Evolutionary conservation across 1,140 invertebrate genomes (phyloP).

Genomic region (Cydia strobilella): DNA sequence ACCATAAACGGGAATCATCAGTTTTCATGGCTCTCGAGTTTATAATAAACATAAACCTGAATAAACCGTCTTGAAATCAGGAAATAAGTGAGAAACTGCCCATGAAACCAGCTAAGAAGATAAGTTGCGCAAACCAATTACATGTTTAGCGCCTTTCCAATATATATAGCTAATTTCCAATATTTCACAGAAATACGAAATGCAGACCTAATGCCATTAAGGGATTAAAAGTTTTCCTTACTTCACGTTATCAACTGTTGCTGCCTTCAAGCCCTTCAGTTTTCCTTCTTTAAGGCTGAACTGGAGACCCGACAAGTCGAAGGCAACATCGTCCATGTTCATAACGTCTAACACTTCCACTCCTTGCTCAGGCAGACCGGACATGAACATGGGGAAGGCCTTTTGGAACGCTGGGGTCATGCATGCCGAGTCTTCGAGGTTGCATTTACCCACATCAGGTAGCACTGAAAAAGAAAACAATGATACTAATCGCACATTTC

Average conservation of each 20-base stretch:
- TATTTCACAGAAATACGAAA: too few relatives aligned
- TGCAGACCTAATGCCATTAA: too few relatives aligned
- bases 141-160: too few relatives aligned
- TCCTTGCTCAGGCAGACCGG: slow-evolving; percentile 51
- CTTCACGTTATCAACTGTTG: slow-evolving; percentile 49
- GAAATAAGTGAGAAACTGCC: too few relatives aligned
- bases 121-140: too few relatives aligned
- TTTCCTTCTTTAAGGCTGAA: slow-evolving; percentile 45
- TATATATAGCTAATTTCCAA: too few relatives aligned
- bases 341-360: slow-evolving; percentile 51
- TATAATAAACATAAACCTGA: too few relatives aligned
- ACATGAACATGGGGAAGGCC: slow-evolving; percentile 46
- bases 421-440: slow-evolving; percentile 49
- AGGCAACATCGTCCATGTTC: slow-evolving; percentile 46
- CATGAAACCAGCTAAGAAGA: too few relatives aligned
- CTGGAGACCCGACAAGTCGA: slow-evolving; percentile 53
- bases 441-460: slow-evolving; percentile 52
- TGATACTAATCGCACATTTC: slow-evolving; percentile 17
- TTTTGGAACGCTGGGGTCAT: slow-evolving; percentile 49
- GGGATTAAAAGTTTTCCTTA: slow-evolving; percentile 37
- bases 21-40: too few relatives aligned
- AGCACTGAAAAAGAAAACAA: slow-evolving; percentile 42
- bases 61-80: too few relatives aligned
- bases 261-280: slow-evolving; percentile 51
- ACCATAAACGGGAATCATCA: too few relatives aligned